Evolutionary conservation across 2,888 invertebrate species (phyloP).

Genomic region (Xestobium rufovillosum): DNA sequence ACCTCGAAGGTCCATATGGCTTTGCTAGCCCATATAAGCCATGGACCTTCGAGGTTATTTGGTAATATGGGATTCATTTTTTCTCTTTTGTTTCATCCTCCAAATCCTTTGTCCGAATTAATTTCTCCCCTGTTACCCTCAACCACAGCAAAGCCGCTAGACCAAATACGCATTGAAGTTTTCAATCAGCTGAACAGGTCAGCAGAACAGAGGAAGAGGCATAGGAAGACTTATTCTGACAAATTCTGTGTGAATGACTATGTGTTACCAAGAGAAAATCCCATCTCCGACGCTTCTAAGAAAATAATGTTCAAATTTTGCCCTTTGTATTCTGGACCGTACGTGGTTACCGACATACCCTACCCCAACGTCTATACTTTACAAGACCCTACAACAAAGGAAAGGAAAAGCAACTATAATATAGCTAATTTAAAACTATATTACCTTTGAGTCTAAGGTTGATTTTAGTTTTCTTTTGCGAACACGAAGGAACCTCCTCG

Average conservation of each 20-base stretch:
- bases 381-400: constrained; percentile 2
- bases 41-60: no score
- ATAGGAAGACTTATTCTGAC: constrained; percentile 8
- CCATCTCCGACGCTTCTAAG: constrained; percentile 8
- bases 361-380: constrained; percentile 10
- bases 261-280: constrained; percentile 6
- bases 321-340: constrained; percentile 12
- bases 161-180: no score
- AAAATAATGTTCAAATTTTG: constrained; percentile 11
- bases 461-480: background rate
- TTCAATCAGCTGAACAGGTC: no score
- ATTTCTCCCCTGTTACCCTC: no score
- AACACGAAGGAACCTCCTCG: no score
- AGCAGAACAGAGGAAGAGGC: no score
- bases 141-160: no score
- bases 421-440: constrained; percentile 12
- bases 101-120: no score
- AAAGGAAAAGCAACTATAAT: constrained; percentile 10
- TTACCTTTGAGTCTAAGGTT: constrained; percentile 1
- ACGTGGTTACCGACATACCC: constrained; percentile 1
- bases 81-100: no score
- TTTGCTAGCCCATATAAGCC: no score
- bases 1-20: no score
- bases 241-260: constrained; percentile 10
- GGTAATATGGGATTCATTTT: no score